A percentile compares a stretch with the other conserved stretches of the same genome.
Evolutionary conservation across 1,140 invertebrate genomes (phyloP).

Genomic region (Dinoponera quadriceps): DNA sequence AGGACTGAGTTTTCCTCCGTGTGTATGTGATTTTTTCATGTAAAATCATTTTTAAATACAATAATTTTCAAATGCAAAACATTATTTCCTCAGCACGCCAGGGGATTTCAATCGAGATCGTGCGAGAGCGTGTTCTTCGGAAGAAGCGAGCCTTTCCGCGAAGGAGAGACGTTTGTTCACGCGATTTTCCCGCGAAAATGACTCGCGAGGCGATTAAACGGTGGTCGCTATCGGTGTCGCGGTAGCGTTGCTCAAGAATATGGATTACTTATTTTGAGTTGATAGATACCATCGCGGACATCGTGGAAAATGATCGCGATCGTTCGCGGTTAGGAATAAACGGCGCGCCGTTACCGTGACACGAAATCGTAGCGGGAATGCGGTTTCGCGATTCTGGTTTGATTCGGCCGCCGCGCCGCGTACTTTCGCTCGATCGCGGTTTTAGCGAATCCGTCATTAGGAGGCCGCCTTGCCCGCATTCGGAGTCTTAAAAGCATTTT

Average conservation of each 20-base stretch:
- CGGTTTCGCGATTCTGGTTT: conserved; percentile 40
- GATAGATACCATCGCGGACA: conserved; percentile 34
- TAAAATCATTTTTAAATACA: too few relatives aligned
- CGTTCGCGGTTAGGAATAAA: conserved; percentile 26
- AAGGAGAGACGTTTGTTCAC: too few relatives aligned
- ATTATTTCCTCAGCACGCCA: too few relatives aligned
- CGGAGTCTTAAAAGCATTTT: not conserved
- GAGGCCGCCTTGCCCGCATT: not conserved
- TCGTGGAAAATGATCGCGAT: conserved; percentile 46
- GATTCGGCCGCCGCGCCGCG: not conserved
- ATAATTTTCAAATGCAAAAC: too few relatives aligned
- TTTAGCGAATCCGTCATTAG: conserved; percentile 28
- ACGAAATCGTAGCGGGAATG: conserved; percentile 43
- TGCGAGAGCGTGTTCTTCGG: too few relatives aligned
- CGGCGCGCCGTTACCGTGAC: conserved; percentile 11
- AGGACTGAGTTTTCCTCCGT: too few relatives aligned
- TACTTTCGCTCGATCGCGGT: conserved; percentile 20
- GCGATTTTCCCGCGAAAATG: conserved; percentile 28
- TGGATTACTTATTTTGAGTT: conserved; percentile 27
- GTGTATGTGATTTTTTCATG: too few relatives aligned
- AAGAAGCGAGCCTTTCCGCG: too few relatives aligned
- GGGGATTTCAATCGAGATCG: too few relatives aligned
- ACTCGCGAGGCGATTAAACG: conserved; percentile 36
- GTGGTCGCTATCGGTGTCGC: conserved; percentile 17
- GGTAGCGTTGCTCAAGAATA: conserved; percentile 33